phyloP scores from a whole-genome alignment of 2,888 invertebrate species.

The Ochropacha duplaris region DNA sequence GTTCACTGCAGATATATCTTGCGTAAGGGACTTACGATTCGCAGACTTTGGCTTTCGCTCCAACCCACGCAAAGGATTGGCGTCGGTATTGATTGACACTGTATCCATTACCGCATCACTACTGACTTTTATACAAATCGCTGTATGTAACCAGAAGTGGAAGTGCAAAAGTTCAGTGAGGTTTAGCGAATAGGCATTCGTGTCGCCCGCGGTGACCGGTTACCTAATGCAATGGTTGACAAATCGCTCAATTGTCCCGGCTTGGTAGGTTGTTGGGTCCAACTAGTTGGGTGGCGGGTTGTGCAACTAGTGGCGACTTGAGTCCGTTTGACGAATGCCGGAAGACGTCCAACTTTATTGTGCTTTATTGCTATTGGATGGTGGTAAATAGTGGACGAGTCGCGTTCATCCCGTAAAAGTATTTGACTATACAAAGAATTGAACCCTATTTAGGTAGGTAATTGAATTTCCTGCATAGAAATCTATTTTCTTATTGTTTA shows the following conservation, averaged over 20 bases:
- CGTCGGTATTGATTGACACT: slow-evolving; percentile 63
- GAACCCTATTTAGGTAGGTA: neutral
- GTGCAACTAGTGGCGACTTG: slow-evolving; percentile 59
- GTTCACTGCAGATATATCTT: slow-evolving; percentile 77
- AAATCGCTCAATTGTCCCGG: slow-evolving; percentile 80
- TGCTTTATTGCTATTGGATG: slow-evolving; percentile 70
- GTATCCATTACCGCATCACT: slow-evolving; percentile 66
- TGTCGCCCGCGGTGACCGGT: slow-evolving; percentile 61
- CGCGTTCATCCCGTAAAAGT: slow-evolving; percentile 41
- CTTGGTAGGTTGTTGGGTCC: slow-evolving; percentile 54
- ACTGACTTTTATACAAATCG: slow-evolving; percentile 52
- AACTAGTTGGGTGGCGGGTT: slow-evolving; percentile 71
- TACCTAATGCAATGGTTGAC: slow-evolving; percentile 74
- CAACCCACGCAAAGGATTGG: slow-evolving; percentile 66
- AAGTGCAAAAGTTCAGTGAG: slow-evolving; percentile 39
- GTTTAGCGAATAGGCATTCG: slow-evolving; percentile 48
- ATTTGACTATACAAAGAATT: slow-evolving; percentile 41
- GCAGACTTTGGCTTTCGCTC: slow-evolving; percentile 58
- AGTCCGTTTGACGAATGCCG: slow-evolving; percentile 70
- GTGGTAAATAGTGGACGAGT: slow-evolving; percentile 57
- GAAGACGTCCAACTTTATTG: slow-evolving; percentile 73
- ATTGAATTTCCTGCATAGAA: neutral
- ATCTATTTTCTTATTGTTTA: neutral
- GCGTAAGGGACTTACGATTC: slow-evolving; percentile 72
- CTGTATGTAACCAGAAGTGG: slow-evolving; percentile 56